Conservation (phyloP, 2,113 vertebrate genomes). For the Tetrax tetrax region DNA sequence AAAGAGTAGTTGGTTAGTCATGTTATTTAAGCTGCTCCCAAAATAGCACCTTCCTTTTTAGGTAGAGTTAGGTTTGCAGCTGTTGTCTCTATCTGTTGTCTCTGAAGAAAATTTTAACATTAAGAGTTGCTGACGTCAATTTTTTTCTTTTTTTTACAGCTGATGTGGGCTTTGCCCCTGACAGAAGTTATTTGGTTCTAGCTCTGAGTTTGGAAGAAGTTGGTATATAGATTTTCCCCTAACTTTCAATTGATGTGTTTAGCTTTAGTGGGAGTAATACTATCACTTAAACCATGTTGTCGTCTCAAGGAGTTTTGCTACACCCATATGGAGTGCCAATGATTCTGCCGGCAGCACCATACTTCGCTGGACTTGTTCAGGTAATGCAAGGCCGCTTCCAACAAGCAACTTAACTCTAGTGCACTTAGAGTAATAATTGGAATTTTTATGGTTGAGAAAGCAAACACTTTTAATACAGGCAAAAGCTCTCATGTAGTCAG, state of each 20-base stretch:
- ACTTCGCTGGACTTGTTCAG: slow-evolving; percentile 80
- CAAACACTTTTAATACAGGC: slow-evolving; percentile 90
- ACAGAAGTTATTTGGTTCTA: slow-evolving; percentile 71
- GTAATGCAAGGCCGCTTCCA: slow-evolving; percentile 77
- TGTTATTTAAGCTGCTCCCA: slow-evolving; percentile 74
- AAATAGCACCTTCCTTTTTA: slow-evolving; percentile 79
- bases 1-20: slow-evolving; percentile 72
- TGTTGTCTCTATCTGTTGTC: slow-evolving; percentile 74
- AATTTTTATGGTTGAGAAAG: slow-evolving; percentile 91
- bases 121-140: slow-evolving; percentile 74
- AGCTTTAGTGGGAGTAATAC: slow-evolving; percentile 68
- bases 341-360: slow-evolving; percentile 75
- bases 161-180: slow-evolving; percentile 73
- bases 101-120: slow-evolving; percentile 78
- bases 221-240: slow-evolving; percentile 72
- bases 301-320: slow-evolving; percentile 78
- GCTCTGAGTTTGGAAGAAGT: slow-evolving; percentile 77
- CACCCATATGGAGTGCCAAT: slow-evolving; percentile 76
- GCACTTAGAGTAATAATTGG: slow-evolving; percentile 89
- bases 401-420: slow-evolving; percentile 80
- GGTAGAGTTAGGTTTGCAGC: slow-evolving; percentile 73
- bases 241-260: slow-evolving; percentile 76
- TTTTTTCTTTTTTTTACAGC: slow-evolving; percentile 70
- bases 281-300: slow-evolving; percentile 74
- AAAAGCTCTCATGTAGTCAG: slow-evolving; percentile 83